These are phyloP conservation scores for Chlorodrepanis virens DNA, from an alignment of 2,113 vertebrate species.

Conservation along the genomic window DNA sequence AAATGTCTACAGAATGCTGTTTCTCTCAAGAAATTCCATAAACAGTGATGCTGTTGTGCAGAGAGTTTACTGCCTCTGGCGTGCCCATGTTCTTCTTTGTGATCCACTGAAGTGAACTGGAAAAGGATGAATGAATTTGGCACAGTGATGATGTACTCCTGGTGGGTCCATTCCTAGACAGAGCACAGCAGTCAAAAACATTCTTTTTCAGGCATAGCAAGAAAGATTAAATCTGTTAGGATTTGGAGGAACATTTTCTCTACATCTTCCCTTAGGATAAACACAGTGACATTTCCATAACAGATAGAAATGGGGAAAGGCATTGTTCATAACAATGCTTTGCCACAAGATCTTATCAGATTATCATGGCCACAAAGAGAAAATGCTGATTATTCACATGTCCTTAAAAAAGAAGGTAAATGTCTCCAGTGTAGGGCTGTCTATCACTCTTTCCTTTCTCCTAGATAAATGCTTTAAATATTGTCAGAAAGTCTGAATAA, in stretches of 20 bases:
- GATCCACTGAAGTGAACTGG: background rate
- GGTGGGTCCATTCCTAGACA: background rate
- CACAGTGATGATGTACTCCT: background rate
- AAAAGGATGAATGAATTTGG: background rate
- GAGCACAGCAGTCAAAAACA: background rate
- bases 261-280: background rate
- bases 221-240: background rate
- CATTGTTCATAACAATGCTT: background rate
- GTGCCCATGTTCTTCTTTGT: background rate
- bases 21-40: background rate
- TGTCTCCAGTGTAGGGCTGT: background rate
- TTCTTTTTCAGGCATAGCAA: background rate
- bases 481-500: background rate
- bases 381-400: background rate
- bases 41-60: background rate
- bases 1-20: background rate
- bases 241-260: background rate
- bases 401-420: background rate
- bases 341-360: background rate
- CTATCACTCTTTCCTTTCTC: background rate
- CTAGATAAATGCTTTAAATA: background rate
- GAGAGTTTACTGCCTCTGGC: background rate
- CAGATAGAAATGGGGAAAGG: background rate
- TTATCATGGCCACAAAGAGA: background rate
- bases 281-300: slow-evolving; percentile 21